Conservation (phyloP, 2,888 invertebrate species). For the Stenotaenia linearis region DNA sequence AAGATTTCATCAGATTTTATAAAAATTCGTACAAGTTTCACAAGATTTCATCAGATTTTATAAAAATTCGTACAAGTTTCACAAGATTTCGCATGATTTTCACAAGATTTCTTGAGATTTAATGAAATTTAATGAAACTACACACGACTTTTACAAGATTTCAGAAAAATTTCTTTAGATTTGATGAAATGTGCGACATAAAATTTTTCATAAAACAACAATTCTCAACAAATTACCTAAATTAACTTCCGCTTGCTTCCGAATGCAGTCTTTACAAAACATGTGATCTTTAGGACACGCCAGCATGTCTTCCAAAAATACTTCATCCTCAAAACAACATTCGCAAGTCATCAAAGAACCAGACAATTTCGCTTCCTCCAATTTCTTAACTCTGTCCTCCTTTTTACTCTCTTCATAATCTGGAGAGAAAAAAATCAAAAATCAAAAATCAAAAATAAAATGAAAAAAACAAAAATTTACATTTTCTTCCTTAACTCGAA, state of each 20-base stretch:
- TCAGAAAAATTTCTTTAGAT: too few species aligned
- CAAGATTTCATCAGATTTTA: too few species aligned
- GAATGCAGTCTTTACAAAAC: conserved; percentile 53
- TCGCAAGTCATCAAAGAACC: conserved; percentile 52
- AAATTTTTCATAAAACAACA: too few species aligned
- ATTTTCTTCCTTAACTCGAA: too few species aligned
- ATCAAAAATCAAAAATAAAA: not conserved
- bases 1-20: too few species aligned
- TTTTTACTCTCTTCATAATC: not conserved
- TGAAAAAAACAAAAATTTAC: not conserved
- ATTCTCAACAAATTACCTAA: conserved; percentile 37
- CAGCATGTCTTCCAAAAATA: conserved; percentile 48
- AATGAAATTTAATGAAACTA: too few species aligned
- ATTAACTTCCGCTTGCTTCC: conserved; percentile 36
- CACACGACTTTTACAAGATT: too few species aligned
- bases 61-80: too few species aligned
- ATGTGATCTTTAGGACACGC: conserved; percentile 49
- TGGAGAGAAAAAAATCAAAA: not conserved
- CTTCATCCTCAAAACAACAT: conserved; percentile 56
- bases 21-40: too few species aligned
- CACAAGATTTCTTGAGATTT: too few species aligned
- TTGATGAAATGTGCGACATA: too few species aligned
- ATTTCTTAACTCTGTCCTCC: conserved; percentile 32
- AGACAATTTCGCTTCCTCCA: conserved; percentile 44
- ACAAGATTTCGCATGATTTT: too few species aligned